Evolutionary conservation across 1,140 invertebrate genomes (phyloP).

Genomic region (Diabrotica undecimpunctata): DNA sequence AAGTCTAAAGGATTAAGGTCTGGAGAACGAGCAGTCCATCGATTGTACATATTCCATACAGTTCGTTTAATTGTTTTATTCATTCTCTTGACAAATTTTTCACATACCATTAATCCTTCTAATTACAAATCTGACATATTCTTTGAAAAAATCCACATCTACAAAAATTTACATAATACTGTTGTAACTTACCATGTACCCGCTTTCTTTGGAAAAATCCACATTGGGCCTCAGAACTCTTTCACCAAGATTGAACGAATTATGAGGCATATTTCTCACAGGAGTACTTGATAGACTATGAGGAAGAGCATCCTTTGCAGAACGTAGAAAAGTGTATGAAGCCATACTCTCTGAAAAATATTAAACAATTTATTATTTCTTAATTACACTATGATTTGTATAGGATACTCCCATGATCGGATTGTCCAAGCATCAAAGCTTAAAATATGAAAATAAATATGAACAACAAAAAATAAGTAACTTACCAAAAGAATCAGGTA

Average conservation of each 20-base stretch:
- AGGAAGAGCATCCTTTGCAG: slow-evolving; percentile 51
- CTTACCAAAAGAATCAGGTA: slow-evolving; percentile 82
- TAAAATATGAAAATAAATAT: no score
- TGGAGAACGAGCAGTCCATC: no score
- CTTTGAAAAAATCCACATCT: no score
- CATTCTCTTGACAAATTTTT: no score
- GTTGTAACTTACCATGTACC: slow-evolving; percentile 60
- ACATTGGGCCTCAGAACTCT: slow-evolving; percentile 57
- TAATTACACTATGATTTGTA: not conserved
- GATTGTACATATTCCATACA: no score
- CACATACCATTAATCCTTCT: no score
- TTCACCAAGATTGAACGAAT: slow-evolving; percentile 68
- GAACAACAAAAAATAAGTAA: slow-evolving; percentile 5
- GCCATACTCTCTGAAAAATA: slow-evolving; percentile 65
- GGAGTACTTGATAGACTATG: slow-evolving; percentile 51
- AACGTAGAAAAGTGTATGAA: slow-evolving; percentile 68
- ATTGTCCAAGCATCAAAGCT: no score
- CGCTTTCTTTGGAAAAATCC: slow-evolving; percentile 58
- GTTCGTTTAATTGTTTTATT: no score
- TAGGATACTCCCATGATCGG: no score
- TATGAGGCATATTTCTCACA: slow-evolving; percentile 64
- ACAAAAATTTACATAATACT: no score
- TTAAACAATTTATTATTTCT: not conserved
- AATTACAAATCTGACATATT: no score
- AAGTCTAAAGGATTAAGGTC: no score